Evolutionary conservation across 2,888 invertebrate genomes (phyloP).

Genomic region (Xylota segnis): DNA sequence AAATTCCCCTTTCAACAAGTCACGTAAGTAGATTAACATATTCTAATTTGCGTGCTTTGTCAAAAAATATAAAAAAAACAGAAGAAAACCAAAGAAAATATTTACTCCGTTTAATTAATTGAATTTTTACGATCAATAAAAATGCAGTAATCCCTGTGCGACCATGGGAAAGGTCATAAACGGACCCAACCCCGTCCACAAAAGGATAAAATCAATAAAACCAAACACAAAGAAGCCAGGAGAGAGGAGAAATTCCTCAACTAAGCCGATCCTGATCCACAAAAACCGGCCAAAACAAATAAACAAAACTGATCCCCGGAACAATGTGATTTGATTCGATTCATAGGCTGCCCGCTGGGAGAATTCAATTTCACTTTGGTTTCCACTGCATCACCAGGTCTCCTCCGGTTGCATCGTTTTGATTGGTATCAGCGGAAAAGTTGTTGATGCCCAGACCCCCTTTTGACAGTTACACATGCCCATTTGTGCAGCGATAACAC

Average conservation of each 20-base stretch:
- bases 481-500: constrained; percentile 13
- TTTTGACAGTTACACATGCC: constrained; percentile 21
- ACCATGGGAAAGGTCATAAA: constrained; percentile 50
- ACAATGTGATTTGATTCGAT: constrained; percentile 38
- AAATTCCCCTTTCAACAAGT: constrained; percentile 9
- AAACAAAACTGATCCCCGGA: constrained; percentile 40
- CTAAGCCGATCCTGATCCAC: constrained; percentile 38
- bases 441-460: constrained; percentile 34
- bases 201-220: constrained; percentile 46
- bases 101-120: constrained; percentile 66
- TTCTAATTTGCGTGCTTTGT: constrained; percentile 27
- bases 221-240: neutral
- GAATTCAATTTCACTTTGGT: constrained; percentile 30
- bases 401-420: constrained; percentile 7
- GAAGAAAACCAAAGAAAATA: constrained; percentile 35
- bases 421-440: constrained; percentile 61
- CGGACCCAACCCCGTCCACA: neutral
- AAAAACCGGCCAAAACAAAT: constrained; percentile 18
- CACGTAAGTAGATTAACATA: constrained; percentile 47
- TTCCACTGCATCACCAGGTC: constrained; percentile 25
- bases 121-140: constrained; percentile 70
- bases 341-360: constrained; percentile 21
- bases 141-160: constrained; percentile 46
- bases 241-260: constrained; percentile 10
- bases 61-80: too few relatives aligned